Conservation (phyloP, 2,113 vertebrate species). For the Nyctereutes procyonoides region DNA sequence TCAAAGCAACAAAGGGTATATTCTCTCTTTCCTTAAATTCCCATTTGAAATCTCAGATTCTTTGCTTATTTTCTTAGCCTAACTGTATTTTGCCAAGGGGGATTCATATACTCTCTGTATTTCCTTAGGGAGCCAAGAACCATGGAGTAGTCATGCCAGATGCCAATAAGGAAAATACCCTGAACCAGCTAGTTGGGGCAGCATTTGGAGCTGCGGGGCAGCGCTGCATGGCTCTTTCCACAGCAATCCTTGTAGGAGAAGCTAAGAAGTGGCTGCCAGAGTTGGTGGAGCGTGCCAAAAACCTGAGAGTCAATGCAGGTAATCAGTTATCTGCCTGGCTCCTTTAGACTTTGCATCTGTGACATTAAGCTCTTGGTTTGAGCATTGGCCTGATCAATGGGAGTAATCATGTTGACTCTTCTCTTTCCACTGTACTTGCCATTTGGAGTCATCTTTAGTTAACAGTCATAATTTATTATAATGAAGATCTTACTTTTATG, state of each 20-base stretch:
- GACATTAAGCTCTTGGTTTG: neutral
- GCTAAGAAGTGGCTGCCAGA: constrained; percentile 95
- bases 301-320: constrained; percentile 95
- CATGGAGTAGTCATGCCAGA: constrained; percentile 99
- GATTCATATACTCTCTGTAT: neutral
- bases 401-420: neutral
- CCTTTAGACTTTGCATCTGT: constrained; percentile 2
- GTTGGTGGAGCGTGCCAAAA: constrained; percentile 94
- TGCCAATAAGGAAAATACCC: constrained; percentile 98
- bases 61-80: constrained; percentile 54
- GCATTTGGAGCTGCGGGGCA: constrained; percentile 98
- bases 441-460: constrained; percentile 29
- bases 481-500: constrained; percentile 12
- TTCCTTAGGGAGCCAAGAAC: constrained; percentile 96
- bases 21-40: constrained; percentile 41
- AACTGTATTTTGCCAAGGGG: constrained; percentile 45
- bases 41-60: constrained; percentile 57
- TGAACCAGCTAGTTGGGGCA: constrained; percentile 97
- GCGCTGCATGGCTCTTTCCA: constrained; percentile 98
- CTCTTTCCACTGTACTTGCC: neutral
- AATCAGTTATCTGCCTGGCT: constrained; percentile 55
- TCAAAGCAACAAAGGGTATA: constrained; percentile 42
- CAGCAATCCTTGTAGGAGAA: constrained; percentile 95
- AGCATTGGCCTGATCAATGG: neutral
- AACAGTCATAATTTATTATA: neutral